phyloP scores from a whole-genome alignment of 2,888 invertebrate genomes.

The Eledone cirrhosa region DNA sequence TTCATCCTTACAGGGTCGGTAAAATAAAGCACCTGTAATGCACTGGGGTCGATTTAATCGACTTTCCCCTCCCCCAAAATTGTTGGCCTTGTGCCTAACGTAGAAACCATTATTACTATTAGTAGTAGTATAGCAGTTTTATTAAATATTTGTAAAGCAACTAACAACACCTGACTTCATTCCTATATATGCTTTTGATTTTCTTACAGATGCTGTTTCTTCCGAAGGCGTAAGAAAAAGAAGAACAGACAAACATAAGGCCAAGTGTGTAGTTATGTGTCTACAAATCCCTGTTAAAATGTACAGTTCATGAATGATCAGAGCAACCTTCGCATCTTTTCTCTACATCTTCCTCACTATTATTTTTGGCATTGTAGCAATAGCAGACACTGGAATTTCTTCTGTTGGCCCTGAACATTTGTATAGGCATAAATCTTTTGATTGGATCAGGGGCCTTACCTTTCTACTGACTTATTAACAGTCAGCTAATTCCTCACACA shows the following conservation, averaged over 20 bases:
- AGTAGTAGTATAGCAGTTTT: too few relatives aligned
- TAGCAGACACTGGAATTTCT: conserved; percentile 22
- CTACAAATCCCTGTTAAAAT: conserved; percentile 22
- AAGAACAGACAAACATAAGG: conserved; percentile 73
- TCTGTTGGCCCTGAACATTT: conserved; percentile 7
- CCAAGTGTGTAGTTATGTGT: conserved; percentile 20
- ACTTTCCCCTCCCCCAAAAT: too few relatives aligned
- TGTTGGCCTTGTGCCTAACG: too few relatives aligned
- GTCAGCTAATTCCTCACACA: background rate
- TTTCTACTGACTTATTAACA: background rate
- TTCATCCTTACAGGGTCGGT: too few relatives aligned
- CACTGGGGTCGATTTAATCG: too few relatives aligned
- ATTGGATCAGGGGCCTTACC: background rate
- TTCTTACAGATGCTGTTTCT: conserved; percentile 91
- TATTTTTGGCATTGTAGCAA: conserved; percentile 27
- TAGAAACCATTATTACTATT: too few relatives aligned
- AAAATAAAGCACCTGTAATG: too few relatives aligned
- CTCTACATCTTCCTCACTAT: conserved; percentile 27
- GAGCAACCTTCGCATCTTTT: conserved; percentile 25
- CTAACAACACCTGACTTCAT: too few relatives aligned
- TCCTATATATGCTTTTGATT: background rate
- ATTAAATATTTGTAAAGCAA: too few relatives aligned
- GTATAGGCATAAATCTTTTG: background rate
- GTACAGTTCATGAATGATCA: conserved; percentile 28
- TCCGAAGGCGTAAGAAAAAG: conserved; percentile 99